Percentiles rank a stretch among this genome's conserved stretches.
Conservation (phyloP, 2,113 vertebrate genomes). For the Calidris pugnax region DNA sequence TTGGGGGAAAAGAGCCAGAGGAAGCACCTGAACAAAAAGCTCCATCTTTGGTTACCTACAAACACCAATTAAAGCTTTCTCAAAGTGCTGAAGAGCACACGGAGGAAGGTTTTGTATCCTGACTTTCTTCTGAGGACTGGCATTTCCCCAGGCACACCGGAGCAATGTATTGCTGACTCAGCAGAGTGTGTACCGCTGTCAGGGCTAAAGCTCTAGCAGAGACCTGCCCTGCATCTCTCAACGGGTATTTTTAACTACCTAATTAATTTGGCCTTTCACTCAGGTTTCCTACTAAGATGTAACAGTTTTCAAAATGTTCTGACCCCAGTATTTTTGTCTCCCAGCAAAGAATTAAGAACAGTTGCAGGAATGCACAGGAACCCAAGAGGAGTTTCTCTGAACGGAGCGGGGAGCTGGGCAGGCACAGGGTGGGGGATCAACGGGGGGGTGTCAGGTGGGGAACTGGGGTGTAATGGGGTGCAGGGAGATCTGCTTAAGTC, state of each 20-base stretch:
- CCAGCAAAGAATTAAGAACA: not conserved
- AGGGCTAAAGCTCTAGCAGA: not conserved
- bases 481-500: not conserved
- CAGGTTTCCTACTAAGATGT: not conserved
- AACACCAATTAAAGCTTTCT: not conserved
- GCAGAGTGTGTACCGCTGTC: not conserved
- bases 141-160: not conserved
- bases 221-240: not conserved
- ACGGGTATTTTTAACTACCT: not conserved
- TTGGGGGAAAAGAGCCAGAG: not conserved
- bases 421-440: not conserved
- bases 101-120: rapidly evolving
- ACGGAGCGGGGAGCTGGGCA: not conserved
- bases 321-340: not conserved
- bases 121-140: not conserved
- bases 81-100: not conserved
- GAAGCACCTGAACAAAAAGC: rapidly evolving
- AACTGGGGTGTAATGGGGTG: not conserved
- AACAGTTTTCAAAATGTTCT: not conserved
- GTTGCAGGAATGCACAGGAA: not conserved
- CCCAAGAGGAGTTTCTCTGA: rapidly evolving
- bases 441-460: not conserved
- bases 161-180: not conserved
- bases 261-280: not conserved
- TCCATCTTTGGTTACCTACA: not conserved